Conservation (phyloP, 2,797 vertebrate genomes). For the Rhinogobio ventralis region DNA sequence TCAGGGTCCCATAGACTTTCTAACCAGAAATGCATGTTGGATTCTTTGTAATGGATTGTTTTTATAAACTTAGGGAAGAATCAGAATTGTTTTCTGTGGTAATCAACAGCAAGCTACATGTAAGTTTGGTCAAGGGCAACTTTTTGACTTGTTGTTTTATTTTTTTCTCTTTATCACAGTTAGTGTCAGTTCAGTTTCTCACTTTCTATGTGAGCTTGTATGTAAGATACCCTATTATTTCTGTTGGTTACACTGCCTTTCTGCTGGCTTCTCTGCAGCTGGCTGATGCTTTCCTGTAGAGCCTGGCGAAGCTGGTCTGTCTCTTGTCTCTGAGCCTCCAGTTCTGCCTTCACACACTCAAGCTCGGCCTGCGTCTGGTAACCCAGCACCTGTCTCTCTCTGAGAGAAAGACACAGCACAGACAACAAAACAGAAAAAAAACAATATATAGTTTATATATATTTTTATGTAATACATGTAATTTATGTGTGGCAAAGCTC, state of each 20-base stretch:
- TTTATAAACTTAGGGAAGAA: neutral
- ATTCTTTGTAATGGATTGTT: neutral
- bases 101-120: neutral
- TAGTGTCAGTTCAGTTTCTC: neutral
- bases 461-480: no score
- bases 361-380: conserved; percentile 55
- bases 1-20: neutral
- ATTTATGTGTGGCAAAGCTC: no score
- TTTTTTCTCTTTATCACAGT: neutral
- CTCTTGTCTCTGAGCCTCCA: conserved; percentile 58
- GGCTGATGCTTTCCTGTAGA: conserved; percentile 46
- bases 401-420: conserved; percentile 19
- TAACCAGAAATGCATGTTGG: neutral
- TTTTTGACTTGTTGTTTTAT: neutral
- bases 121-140: neutral
- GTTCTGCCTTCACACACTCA: conserved; percentile 58
- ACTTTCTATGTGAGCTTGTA: conserved; percentile 4
- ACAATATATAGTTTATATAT: neutral
- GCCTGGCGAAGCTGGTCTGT: conserved; percentile 56
- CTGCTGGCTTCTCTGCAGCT: conserved; percentile 52
- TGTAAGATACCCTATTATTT: conserved; percentile 54
- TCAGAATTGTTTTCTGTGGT: neutral
- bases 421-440: neutral
- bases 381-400: conserved; percentile 54
- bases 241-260: conserved; percentile 14